These are phyloP conservation scores for Mirza zaza DNA, from an alignment of 2,113 vertebrate species.

Conservation along the genomic window DNA sequence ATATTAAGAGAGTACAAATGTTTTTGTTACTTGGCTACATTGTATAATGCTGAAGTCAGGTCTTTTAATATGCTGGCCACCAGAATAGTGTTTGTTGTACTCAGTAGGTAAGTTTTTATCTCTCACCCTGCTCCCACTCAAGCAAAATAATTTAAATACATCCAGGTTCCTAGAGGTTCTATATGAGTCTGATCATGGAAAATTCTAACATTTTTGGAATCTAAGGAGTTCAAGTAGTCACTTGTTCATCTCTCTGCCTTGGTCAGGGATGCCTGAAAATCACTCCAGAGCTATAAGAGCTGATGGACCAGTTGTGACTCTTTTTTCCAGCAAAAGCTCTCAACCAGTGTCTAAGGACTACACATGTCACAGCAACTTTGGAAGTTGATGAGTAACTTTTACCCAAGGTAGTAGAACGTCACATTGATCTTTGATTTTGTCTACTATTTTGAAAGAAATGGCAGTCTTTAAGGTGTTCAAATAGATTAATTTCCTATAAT, in stretches of 20 bases:
- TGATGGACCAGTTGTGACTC: not conserved
- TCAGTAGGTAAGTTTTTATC: too few relatives aligned
- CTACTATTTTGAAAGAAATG: not conserved
- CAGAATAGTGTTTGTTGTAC: too few relatives aligned
- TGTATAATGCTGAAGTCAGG: too few relatives aligned
- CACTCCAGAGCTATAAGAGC: not conserved
- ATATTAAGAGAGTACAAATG: too few relatives aligned
- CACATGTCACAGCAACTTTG: not conserved
- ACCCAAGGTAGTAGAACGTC: not conserved
- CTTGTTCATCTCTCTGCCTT: not conserved
- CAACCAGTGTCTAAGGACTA: not conserved
- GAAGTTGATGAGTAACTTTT: not conserved
- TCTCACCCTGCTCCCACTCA: too few relatives aligned
- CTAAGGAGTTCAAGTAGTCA: not conserved
- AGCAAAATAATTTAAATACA: constrained; percentile 17
- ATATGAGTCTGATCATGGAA: not conserved
- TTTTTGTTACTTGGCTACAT: too few relatives aligned
- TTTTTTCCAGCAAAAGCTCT: not conserved
- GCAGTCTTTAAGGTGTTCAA: not conserved
- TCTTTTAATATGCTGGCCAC: too few relatives aligned
- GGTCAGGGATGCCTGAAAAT: not conserved
- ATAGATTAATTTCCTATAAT: not conserved
- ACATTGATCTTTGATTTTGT: not conserved
- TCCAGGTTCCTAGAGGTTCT: not conserved
- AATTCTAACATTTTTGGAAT: constrained; percentile 1